phyloP scores from a whole-genome alignment of 2,797 vertebrate species.

The Arrhamphus sclerolepis region DNA sequence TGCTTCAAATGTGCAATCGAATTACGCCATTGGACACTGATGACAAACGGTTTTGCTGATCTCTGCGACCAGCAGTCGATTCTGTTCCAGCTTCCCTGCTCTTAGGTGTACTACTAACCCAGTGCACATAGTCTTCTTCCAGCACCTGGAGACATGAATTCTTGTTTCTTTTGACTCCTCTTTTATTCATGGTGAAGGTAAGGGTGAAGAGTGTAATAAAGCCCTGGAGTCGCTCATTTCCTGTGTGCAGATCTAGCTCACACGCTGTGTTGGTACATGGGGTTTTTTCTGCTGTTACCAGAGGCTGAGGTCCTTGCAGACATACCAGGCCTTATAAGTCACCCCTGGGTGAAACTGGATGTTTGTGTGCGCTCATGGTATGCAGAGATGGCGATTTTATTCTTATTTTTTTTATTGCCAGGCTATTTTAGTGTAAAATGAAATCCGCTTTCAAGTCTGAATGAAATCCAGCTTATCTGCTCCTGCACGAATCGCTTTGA shows the following conservation, averaged over 20 bases:
- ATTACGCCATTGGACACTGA: slow-evolving; percentile 29
- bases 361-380: slow-evolving; percentile 40
- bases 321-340: slow-evolving; percentile 63
- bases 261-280: slow-evolving; percentile 49
- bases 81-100: slow-evolving; percentile 9
- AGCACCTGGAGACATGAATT: slow-evolving; percentile 44
- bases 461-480: slow-evolving; percentile 49
- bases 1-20: slow-evolving; percentile 24
- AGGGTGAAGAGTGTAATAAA: slow-evolving; percentile 52
- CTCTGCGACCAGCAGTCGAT: slow-evolving; percentile 42
- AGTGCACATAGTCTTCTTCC: slow-evolving; percentile 10
- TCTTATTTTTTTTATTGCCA: slow-evolving; percentile 3
- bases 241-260: slow-evolving; percentile 47
- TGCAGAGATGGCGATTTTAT: slow-evolving; percentile 18
- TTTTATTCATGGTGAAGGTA: slow-evolving; percentile 33
- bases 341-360: slow-evolving; percentile 36
- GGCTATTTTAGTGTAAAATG: slow-evolving; percentile 24
- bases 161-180: slow-evolving; percentile 21
- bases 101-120: slow-evolving; percentile 20
- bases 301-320: slow-evolving; percentile 34
- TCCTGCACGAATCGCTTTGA: slow-evolving; percentile 39
- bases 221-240: slow-evolving; percentile 65
- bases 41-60: slow-evolving; percentile 48
- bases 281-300: slow-evolving; percentile 39
- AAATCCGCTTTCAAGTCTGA: slow-evolving; percentile 43